Percentiles rank a stretch among this genome's conserved stretches.
These are phyloP conservation scores for Seriola dumerili DNA, from an alignment of 2,113 vertebrate genomes.

Conservation along the genomic window DNA sequence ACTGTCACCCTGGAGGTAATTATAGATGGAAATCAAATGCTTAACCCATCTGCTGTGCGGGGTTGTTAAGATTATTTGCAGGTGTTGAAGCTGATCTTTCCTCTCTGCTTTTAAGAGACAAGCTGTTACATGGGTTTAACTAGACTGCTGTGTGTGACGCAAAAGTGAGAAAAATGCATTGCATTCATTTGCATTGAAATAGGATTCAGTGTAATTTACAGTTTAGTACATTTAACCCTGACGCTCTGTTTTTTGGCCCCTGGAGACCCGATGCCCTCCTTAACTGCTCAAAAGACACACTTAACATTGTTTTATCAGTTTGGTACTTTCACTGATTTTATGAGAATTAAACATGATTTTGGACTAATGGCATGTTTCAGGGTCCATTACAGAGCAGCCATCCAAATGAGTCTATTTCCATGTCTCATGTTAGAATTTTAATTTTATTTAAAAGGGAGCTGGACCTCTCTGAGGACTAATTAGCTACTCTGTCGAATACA, in stretches of 20 bases:
- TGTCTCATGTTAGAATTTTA: not conserved
- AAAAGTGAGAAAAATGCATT: slow-evolving; percentile 10
- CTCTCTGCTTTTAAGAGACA: slow-evolving; percentile 18
- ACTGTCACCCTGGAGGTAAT: slow-evolving; percentile 68
- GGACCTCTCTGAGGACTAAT: not conserved
- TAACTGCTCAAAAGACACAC: not conserved
- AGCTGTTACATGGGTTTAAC: slow-evolving; percentile 36
- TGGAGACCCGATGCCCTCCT: not conserved
- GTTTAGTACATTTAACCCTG: not conserved
- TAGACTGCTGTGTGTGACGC: slow-evolving; percentile 7
- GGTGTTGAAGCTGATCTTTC: slow-evolving; percentile 48
- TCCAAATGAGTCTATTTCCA: not conserved
- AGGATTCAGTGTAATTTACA: slow-evolving; percentile 19
- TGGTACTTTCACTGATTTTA: not conserved
- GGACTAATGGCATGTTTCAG: not conserved
- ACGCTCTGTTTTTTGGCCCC: not conserved
- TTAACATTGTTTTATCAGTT: not conserved
- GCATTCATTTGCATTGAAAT: slow-evolving; percentile 17
- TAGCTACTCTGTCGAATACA: not conserved
- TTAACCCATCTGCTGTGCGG: slow-evolving; percentile 59
- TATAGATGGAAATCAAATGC: slow-evolving; percentile 71
- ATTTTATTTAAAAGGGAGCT: not conserved
- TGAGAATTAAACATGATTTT: not conserved
- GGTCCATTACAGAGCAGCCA: not conserved
- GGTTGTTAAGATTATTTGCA: slow-evolving; percentile 52